These are phyloP conservation scores for Trinectes maculatus DNA, from an alignment of 2,113 vertebrate species.

Conservation along the genomic window DNA sequence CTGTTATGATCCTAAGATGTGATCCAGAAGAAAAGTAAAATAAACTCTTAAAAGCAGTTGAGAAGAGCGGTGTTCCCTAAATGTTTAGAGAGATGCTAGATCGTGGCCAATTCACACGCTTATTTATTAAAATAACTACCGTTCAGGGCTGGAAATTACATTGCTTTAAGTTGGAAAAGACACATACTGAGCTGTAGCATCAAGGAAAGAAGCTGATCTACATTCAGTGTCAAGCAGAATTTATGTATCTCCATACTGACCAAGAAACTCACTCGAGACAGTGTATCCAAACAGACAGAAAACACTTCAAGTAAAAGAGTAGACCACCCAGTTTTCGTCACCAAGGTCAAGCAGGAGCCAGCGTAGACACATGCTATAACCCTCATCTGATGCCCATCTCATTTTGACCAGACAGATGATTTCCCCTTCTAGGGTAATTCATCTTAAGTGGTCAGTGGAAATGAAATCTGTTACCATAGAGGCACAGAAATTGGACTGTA, in stretches of 20 bases:
- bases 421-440: not conserved
- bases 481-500: constrained; percentile 14
- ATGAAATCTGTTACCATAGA: constrained; percentile 34
- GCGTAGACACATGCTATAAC: not conserved
- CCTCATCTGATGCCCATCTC: constrained; percentile 1
- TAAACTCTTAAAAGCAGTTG: not conserved
- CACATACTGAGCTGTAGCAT: not conserved
- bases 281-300: not conserved
- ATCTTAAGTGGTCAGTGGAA: constrained; percentile 34
- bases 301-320: not conserved
- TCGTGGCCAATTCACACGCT: not conserved
- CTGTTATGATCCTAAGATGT: not conserved
- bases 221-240: not conserved
- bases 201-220: not conserved
- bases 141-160: not conserved
- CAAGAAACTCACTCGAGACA: no score
- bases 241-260: not conserved
- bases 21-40: not conserved
- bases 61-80: no score
- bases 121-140: not conserved
- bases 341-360: not conserved
- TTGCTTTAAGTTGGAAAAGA: not conserved
- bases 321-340: not conserved
- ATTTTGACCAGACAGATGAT: not conserved
- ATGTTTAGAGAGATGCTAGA: no score